These are phyloP conservation scores for Otocyon megalotis DNA, from an alignment of 2,113 vertebrate genomes.

Conservation along the genomic window DNA sequence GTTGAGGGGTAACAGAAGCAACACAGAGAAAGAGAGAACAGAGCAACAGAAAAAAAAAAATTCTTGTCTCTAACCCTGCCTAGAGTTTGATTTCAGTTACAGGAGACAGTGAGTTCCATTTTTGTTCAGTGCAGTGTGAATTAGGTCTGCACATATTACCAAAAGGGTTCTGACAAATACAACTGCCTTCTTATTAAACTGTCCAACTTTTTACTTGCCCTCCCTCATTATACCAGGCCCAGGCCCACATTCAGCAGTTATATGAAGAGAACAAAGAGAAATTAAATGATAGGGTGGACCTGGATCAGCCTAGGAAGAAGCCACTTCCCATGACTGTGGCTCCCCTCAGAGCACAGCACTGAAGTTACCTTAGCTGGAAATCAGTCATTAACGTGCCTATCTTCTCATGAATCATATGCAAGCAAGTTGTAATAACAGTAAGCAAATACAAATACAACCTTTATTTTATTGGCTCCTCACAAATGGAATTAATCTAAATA, in stretches of 20 bases:
- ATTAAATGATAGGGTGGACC: not conserved
- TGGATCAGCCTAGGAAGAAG: not conserved
- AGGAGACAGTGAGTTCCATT: not conserved
- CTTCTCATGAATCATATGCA: not conserved
- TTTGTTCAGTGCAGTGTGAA: not conserved
- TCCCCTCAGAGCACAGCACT: not conserved
- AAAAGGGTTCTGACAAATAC: not conserved
- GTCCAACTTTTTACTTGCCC: not conserved
- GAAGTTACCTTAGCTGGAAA: not conserved
- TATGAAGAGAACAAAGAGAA: not conserved
- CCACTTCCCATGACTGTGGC: not conserved
- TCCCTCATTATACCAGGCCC: not conserved
- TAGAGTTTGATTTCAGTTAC: conserved; percentile 32
- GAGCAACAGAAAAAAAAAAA: not conserved
- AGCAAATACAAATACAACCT: conserved; percentile 38
- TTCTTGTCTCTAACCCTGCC: not conserved
- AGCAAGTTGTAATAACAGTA: not conserved
- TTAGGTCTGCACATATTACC: not conserved
- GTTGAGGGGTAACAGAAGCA: not conserved
- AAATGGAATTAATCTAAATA: conserved; percentile 16
- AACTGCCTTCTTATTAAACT: not conserved
- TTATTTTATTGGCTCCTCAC: not conserved
- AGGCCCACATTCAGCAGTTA: not conserved
- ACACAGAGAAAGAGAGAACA: not conserved
- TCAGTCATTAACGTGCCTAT: not conserved